Evolutionary conservation across 2,888 invertebrate genomes (phyloP).

Genomic region (Octodonta nipae): DNA sequence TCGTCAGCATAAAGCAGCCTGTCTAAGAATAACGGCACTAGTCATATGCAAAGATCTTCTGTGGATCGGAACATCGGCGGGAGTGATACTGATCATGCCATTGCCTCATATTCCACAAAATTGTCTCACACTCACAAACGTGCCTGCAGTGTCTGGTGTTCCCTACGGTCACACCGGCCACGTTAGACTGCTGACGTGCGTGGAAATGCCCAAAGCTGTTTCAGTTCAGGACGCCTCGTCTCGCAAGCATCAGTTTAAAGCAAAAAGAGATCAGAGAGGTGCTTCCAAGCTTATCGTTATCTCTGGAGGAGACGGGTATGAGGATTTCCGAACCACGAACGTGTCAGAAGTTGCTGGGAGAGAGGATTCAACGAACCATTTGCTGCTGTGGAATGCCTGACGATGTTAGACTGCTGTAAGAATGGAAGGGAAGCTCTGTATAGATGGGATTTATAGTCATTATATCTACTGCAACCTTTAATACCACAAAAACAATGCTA

Average conservation of each 20-base stretch:
- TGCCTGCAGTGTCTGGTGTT: conserved; percentile 54
- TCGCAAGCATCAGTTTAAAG: conserved; percentile 29
- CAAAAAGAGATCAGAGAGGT: conserved; percentile 34
- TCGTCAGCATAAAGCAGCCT: conserved; percentile 93
- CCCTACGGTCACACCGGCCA: conserved; percentile 95
- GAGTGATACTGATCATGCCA: conserved; percentile 74
- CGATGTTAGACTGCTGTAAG: no score
- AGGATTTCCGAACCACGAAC: conserved; percentile 76
- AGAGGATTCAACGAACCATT: conserved; percentile 93
- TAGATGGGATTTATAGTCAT: no score
- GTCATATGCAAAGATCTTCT: conserved; percentile 81
- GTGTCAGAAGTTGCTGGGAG: conserved; percentile 74
- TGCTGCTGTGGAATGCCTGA: conserved; percentile 86
- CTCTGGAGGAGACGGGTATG: conserved; percentile 94
- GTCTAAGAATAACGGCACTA: conserved; percentile 83
- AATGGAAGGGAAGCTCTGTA: no score
- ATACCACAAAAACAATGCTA: no score
- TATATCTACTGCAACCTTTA: no score
- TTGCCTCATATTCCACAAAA: conserved; percentile 52
- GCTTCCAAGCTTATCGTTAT: conserved; percentile 56
- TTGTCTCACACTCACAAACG: conserved; percentile 33
- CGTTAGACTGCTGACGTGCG: conserved; percentile 83
- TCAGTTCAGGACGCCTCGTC: conserved; percentile 28
- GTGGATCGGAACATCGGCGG: conserved; percentile 96
- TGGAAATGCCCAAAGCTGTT: no score